Evolutionary conservation across 2,888 invertebrate species (phyloP).

Genomic region (Drosophila seclusa): DNA sequence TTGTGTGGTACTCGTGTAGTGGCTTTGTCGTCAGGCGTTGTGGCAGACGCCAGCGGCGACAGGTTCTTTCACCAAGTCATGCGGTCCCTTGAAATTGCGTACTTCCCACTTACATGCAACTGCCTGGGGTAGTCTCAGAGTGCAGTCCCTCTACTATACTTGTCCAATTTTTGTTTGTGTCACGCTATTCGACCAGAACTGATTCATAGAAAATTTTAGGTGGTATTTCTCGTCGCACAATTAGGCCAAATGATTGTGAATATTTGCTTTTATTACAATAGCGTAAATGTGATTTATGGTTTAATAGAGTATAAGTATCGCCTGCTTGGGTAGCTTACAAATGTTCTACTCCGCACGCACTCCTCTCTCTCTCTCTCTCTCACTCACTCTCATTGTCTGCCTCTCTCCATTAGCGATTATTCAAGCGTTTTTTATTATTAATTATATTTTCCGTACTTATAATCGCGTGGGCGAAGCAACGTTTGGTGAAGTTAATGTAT

Average conservation of each 20-base stretch:
- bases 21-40: conserved; percentile 35
- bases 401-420: not conserved
- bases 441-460: conserved; percentile 48
- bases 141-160: conserved; percentile 41
- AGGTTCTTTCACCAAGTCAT: conserved; percentile 44
- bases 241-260: conserved; percentile 76
- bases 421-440: conserved; percentile 33
- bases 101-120: conserved; percentile 66
- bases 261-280: conserved; percentile 75
- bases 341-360: not conserved
- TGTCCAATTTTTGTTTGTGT: conserved; percentile 59
- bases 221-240: conserved; percentile 51
- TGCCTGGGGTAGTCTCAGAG: conserved; percentile 21
- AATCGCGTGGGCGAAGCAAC: conserved; percentile 61
- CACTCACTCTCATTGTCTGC: not conserved
- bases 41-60: conserved; percentile 35
- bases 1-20: conserved; percentile 23
- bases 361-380: not conserved
- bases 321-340: conserved; percentile 1
- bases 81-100: conserved; percentile 26
- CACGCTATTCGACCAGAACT: conserved; percentile 63
- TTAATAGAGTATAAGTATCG: conserved; percentile 25
- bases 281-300: conserved; percentile 29
- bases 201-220: conserved; percentile 11
- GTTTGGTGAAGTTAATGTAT: conserved; percentile 77